Conservation (phyloP, 2,113 vertebrate genomes). For the Amphiprion percula region DNA sequence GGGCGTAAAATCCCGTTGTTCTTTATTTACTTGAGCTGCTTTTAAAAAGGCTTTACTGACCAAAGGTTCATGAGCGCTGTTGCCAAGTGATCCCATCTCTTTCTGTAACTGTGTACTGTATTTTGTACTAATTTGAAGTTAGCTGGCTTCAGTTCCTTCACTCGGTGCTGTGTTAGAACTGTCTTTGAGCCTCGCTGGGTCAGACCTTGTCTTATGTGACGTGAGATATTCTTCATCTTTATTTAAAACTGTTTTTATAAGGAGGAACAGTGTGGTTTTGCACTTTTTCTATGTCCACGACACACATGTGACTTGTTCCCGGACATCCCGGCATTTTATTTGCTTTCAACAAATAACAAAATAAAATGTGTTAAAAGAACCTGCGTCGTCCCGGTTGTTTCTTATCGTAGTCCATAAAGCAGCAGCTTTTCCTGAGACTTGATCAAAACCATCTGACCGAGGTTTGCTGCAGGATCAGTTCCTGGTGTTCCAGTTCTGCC, state of each 20-base stretch:
- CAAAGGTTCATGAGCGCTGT: conserved; percentile 75
- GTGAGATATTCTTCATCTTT: conserved; percentile 81
- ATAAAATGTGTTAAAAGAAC: conserved; percentile 81
- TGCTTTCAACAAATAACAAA: conserved; percentile 82
- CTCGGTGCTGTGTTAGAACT: conserved; percentile 80
- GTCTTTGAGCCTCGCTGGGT: conserved; percentile 77
- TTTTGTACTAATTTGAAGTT: conserved; percentile 75
- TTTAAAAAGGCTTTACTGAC: conserved; percentile 73
- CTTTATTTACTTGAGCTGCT: conserved; percentile 79
- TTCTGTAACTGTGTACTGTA: conserved; percentile 80
- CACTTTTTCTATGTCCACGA: conserved; percentile 85
- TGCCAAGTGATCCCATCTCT: conserved; percentile 65
- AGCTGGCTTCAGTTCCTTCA: conserved; percentile 66
- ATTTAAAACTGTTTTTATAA: conserved; percentile 84
- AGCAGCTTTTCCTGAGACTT: conserved; percentile 13
- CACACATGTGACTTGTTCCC: conserved; percentile 80
- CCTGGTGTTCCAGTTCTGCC: background rate
- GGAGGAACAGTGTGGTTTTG: conserved; percentile 82
- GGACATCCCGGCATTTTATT: conserved; percentile 80
- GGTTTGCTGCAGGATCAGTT: conserved; percentile 6
- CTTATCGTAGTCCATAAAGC: background rate
- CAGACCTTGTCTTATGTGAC: conserved; percentile 74
- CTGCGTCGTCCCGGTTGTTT: conserved; percentile 1
- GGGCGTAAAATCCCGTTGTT: conserved; percentile 58
- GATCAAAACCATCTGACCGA: conserved; percentile 30